Percentiles rank a stretch among this genome's conserved stretches.
phyloP scores from a whole-genome alignment of 2,888 invertebrate species.

The Kryphioiulus occultus region DNA sequence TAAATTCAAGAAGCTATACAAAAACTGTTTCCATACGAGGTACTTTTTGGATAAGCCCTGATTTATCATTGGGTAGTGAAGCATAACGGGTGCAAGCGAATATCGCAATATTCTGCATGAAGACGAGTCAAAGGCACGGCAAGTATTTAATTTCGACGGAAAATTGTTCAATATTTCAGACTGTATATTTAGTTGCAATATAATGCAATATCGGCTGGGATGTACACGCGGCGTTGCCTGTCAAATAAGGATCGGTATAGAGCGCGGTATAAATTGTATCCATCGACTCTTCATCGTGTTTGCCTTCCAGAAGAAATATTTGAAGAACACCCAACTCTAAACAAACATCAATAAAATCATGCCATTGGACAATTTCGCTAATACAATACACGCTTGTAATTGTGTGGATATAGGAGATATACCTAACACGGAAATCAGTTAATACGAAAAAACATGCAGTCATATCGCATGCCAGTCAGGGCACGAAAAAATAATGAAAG shows the following conservation, averaged over 20 bases:
- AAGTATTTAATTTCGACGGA: constrained; percentile 34
- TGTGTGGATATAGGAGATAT: neutral
- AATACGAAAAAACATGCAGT: neutral
- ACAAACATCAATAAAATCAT: constrained; percentile 39
- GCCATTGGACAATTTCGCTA: constrained; percentile 39
- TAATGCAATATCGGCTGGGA: constrained; percentile 33
- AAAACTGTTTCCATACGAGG: neutral
- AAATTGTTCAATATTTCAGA: constrained; percentile 40
- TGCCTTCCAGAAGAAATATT: constrained; percentile 28
- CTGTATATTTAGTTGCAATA: constrained; percentile 34
- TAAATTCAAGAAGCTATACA: too few species aligned
- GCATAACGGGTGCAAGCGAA: neutral
- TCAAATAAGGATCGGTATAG: constrained; percentile 2
- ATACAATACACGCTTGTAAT: constrained; percentile 32
- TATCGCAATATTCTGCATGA: constrained; percentile 39
- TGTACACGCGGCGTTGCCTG: neutral
- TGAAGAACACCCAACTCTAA: constrained; percentile 36
- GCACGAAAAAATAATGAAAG: neutral
- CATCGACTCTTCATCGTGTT: constrained; percentile 24
- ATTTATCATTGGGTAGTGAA: neutral
- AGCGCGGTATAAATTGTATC: constrained; percentile 21
- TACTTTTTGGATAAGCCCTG: neutral
- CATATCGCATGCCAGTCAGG: neutral
- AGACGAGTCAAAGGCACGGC: constrained; percentile 39
- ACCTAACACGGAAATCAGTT: neutral